Base-by-base conservation (phyloP, 2,888 invertebrate genomes). In the Ferrisia virgata region DNA sequence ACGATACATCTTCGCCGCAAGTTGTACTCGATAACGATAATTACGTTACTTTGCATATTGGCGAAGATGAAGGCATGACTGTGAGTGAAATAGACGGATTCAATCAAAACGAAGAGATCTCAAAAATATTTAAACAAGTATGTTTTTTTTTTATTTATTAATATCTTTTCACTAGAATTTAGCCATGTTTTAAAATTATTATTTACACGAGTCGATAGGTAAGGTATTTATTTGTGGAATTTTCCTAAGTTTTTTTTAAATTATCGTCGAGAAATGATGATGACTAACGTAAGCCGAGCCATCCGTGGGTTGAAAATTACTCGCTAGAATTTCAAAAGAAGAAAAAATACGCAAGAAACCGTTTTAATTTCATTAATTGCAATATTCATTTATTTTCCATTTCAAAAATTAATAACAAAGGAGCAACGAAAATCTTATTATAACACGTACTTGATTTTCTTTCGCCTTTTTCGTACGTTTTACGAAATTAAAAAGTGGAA, bases 91-190 rank as follows among this genome's bases (percentile, higher is more conserved):
- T 78, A 13, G 84, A 84, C 11, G 31, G 47, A 25, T 84, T 84
- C 33, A 84, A 78, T 53, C 79, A 84, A 25, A 84, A 84, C 40
- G 79, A 84, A 22, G 84, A 84, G 36, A 84, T 84, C 40, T 84
- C 84, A 33, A 79, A 84, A 58, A 36, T 84, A 40, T 84, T 84
- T n/a, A 84, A 84, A 64, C 84, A 84, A 28, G 84, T 84, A 28
- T 31, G 78, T 53, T 47, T 31, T 15, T 53, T 8, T 25, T 64
- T 28, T 6, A 58, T 58, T 58, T 58, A 9, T 15, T 5, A 11
- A 39, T 8, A 39, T 8, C 11, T 39, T 39, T 39, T 39, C 39
- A 11, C 39, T 39, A 58, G 58, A 58, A 22, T 22, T 58, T 58
- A 6, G 5, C 58, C n/a, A 22, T 8, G 0, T 36, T 76, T 76